Percentiles rank a stretch among this genome's conserved stretches.
Evolutionary conservation across 2,113 vertebrate genomes (phyloP).

Genomic region (Oryzias celebensis): DNA sequence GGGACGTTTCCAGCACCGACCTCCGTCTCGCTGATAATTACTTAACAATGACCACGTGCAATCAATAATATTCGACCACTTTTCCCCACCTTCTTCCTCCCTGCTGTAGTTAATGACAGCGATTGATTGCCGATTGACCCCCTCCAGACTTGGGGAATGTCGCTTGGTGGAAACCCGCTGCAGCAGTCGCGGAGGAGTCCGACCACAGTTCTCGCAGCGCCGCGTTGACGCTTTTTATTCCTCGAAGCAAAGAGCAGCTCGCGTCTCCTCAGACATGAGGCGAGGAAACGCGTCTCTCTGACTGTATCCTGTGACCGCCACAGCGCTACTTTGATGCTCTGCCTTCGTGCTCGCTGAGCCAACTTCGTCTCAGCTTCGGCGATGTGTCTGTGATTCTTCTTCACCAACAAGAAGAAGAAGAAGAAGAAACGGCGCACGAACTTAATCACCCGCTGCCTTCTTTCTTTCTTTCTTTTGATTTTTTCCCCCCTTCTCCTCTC

Average conservation of each 20-base stretch:
- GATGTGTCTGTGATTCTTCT: constrained; percentile 44
- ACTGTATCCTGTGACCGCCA: constrained; percentile 36
- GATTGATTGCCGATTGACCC: constrained; percentile 64
- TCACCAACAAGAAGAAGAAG: constrained; percentile 6
- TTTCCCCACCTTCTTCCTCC: too few relatives aligned
- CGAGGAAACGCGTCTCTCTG: constrained; percentile 43
- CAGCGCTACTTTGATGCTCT: constrained; percentile 53
- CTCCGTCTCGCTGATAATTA: constrained; percentile 72
- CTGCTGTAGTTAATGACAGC: constrained; percentile 54
- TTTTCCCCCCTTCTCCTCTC: constrained; percentile 51
- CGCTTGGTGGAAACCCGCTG: constrained; percentile 68
- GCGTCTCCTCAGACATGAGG: constrained; percentile 51
- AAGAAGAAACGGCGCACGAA: constrained; percentile 60
- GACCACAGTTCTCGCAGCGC: constrained; percentile 48
- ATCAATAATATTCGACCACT: constrained; percentile 59
- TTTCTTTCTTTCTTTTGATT: not conserved
- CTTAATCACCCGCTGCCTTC: constrained; percentile 79
- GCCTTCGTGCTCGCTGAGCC: constrained; percentile 54
- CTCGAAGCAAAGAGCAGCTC: constrained; percentile 47
- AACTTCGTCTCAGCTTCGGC: constrained; percentile 51
- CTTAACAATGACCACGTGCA: constrained; percentile 70
- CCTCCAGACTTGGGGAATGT: constrained; percentile 71
- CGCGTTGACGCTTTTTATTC: constrained; percentile 51
- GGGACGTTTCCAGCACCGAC: constrained; percentile 80
- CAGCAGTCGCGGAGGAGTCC: constrained; percentile 63